Evolutionary conservation across 2,797 vertebrate genomes (phyloP), one percentile per base, ranked within the genome.

Genomic region (Netta rufina): DNA sequence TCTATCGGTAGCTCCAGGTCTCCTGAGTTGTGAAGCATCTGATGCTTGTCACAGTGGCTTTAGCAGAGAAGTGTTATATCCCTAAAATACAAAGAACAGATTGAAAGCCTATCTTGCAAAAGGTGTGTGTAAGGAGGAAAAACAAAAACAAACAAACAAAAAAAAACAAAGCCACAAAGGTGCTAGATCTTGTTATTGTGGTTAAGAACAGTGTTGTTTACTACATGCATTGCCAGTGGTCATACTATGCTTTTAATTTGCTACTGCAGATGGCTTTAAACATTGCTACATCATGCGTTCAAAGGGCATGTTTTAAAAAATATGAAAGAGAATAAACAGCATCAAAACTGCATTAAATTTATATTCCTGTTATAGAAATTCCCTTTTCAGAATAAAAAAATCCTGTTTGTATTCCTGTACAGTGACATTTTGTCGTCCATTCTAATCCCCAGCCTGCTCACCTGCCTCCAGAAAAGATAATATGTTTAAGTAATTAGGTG

Each of bases 401-500:
- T 5, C 17, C 3, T 47, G 5, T 2, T 79, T 79, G 58, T 22
- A 32, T 8, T 89, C 19, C 43, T 84, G 6, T 86, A 28, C n/a
- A 1, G 1, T 41, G 3, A 3, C 13, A 14, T 69, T 78, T 69
- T 25, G 18, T 20, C n/a, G 7, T 36, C 11, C 13, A 85, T 86
- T 71, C 27, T 80, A 33, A 57, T 80, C n/a, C 1, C 84, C 2
- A 2, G 1, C 20, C n/a, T 71, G 30, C 27, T 33, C 14, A 14
- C 18, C 22, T 89, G 60, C 60, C 25, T 87, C 47, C 15, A 79
- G 60, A 70, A 72, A 62, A 28, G 27, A 78, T 67, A 27, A 11
- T 81, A 71, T 57, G 25, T 90, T 93, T 90, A 84, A 58, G 47
- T 86, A 79, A 89, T 84, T 76, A 90, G n/a, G 58, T 88, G 33